Evolutionary conservation across 2,888 invertebrate genomes (phyloP).

Genomic region (Tetragonula carbonaria): DNA sequence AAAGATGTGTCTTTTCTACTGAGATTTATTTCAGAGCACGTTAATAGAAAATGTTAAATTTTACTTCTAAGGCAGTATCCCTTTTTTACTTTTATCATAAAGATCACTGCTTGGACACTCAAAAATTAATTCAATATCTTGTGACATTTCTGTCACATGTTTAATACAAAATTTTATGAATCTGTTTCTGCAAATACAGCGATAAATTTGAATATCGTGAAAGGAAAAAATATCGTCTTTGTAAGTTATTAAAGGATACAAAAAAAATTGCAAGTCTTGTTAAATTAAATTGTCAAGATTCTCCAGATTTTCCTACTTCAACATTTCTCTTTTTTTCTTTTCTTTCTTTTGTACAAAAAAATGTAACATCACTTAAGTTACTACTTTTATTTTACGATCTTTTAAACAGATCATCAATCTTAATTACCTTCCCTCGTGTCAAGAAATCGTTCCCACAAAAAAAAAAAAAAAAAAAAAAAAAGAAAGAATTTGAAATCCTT

Average conservation of each 20-base stretch:
- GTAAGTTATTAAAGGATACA: slow-evolving; percentile 1
- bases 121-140: slow-evolving; percentile 46
- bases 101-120: slow-evolving; percentile 42
- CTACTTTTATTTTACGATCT: slow-evolving; percentile 38
- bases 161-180: slow-evolving; percentile 56
- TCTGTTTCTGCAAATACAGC: slow-evolving; percentile 23
- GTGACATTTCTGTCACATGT: slow-evolving; percentile 55
- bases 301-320: slow-evolving; percentile 31
- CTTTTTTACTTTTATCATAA: slow-evolving; percentile 42
- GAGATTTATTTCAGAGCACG: slow-evolving; percentile 71
- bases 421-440: slow-evolving; percentile 28
- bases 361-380: slow-evolving; percentile 48
- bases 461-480: slow-evolving; percentile 25
- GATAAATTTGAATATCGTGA: slow-evolving; percentile 36
- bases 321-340: slow-evolving; percentile 9
- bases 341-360: slow-evolving; percentile 40
- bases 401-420: slow-evolving; percentile 43
- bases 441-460: slow-evolving; percentile 38
- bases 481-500: slow-evolving; percentile 30
- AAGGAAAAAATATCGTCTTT: not conserved
- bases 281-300: slow-evolving; percentile 12
- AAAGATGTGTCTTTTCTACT: slow-evolving; percentile 58
- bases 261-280: slow-evolving; percentile 14
- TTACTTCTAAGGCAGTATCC: slow-evolving; percentile 62
- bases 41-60: slow-evolving; percentile 74